Evolutionary conservation across 2,888 invertebrate genomes (phyloP).

Genomic region (Rhaphigaster nebulosa): DNA sequence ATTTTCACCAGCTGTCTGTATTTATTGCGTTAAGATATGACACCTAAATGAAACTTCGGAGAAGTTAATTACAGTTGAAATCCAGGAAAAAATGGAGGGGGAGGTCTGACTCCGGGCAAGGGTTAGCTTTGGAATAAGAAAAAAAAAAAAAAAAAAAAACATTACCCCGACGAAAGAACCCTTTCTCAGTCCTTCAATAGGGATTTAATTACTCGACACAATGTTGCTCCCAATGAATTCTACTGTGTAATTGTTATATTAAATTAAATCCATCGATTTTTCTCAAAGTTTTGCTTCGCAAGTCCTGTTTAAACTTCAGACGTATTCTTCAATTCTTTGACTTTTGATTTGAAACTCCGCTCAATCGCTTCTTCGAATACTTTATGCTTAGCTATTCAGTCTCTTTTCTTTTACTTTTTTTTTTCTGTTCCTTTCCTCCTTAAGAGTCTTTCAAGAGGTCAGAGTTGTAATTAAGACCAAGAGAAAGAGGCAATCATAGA

Average conservation of each 20-base stretch:
- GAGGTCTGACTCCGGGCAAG: constrained; percentile 2
- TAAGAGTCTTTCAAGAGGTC: constrained; percentile 33
- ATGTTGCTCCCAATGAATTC: constrained; percentile 64
- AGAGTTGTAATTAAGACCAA: constrained; percentile 17
- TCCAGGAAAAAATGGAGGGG: constrained; percentile 57
- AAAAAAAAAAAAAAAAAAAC: constrained; percentile 62
- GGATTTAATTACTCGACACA: constrained; percentile 65
- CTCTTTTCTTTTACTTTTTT: background rate
- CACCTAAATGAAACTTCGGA: constrained; percentile 66
- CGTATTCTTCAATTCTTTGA: constrained; percentile 16
- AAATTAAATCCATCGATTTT: constrained; percentile 65
- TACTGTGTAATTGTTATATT: constrained; percentile 65
- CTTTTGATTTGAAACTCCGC: constrained; percentile 47
- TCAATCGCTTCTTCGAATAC: constrained; percentile 53
- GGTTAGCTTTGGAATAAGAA: constrained; percentile 51
- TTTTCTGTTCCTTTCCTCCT: background rate
- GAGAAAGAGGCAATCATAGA: constrained; percentile 40
- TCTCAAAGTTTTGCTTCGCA: constrained; percentile 51
- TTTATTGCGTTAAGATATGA: constrained; percentile 66
- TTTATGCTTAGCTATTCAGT: constrained; percentile 41
- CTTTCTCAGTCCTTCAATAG: constrained; percentile 63
- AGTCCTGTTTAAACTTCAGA: background rate
- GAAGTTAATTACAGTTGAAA: constrained; percentile 65
- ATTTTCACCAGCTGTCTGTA: constrained; percentile 65
- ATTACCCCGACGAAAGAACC: constrained; percentile 63